A percentile compares a stretch with the other conserved stretches of the same genome.
Evolutionary conservation across 2,113 vertebrate species (phyloP).

Genomic region (Cyprinodon tularosa): DNA sequence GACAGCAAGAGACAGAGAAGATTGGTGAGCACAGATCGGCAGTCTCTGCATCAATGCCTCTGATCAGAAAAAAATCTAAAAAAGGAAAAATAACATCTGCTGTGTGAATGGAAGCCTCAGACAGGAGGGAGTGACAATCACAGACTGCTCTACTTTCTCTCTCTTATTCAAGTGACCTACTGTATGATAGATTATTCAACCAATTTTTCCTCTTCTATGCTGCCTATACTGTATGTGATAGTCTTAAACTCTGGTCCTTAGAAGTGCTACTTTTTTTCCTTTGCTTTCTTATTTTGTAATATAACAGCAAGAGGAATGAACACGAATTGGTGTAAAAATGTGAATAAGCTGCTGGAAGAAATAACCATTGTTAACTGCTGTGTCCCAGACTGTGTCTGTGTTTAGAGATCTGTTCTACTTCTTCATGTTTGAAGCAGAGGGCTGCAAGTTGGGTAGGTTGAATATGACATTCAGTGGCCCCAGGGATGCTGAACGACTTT

Average conservation of each 20-base stretch:
- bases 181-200: constrained; percentile 71
- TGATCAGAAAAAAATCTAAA: constrained; percentile 26
- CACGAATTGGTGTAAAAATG: constrained; percentile 74
- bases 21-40: constrained; percentile 35
- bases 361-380: constrained; percentile 53
- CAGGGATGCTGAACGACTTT: constrained; percentile 24
- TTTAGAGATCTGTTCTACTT: constrained; percentile 51
- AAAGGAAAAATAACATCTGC: constrained; percentile 44
- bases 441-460: constrained; percentile 34
- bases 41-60: constrained; percentile 26
- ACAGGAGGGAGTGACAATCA: constrained; percentile 76
- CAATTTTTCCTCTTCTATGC: constrained; percentile 73
- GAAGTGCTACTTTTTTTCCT: constrained; percentile 68
- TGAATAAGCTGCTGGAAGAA: constrained; percentile 73
- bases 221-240: constrained; percentile 76
- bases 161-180: constrained; percentile 77
- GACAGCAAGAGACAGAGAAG: constrained; percentile 22
- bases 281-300: constrained; percentile 41
- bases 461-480: constrained; percentile 35
- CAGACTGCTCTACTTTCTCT: constrained; percentile 70
- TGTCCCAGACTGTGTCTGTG: constrained; percentile 63
- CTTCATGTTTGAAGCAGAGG: constrained; percentile 36
- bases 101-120: constrained; percentile 55
- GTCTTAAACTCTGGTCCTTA: constrained; percentile 72
- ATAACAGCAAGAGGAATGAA: constrained; percentile 65